A percentile compares a stretch with the other conserved stretches of the same genome.
Conservation (phyloP, 2,113 vertebrate species). For the Leuciscus idus region DNA sequence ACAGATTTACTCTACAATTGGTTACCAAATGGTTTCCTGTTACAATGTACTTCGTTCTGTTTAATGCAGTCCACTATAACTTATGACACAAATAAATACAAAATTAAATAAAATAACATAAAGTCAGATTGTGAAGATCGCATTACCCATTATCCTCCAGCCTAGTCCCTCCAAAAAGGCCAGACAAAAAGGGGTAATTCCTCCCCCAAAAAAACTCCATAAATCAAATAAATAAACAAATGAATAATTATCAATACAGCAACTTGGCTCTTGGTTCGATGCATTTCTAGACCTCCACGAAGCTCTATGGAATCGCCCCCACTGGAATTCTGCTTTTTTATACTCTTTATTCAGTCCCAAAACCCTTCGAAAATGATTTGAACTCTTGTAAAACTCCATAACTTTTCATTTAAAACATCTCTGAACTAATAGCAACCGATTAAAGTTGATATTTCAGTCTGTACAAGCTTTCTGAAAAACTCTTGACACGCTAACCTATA, state of each 20-base stretch:
- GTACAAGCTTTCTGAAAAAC: constrained; percentile 39
- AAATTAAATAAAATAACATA: constrained; percentile 68
- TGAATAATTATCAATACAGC: constrained; percentile 68
- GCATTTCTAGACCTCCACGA: constrained; percentile 68
- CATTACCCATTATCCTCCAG: constrained; percentile 70
- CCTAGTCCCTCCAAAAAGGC: constrained; percentile 77
- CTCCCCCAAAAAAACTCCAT: constrained; percentile 56
- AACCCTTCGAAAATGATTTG: background rate
- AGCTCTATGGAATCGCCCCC: constrained; percentile 45
- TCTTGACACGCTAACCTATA: constrained; percentile 28
- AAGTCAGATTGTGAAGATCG: constrained; percentile 54
- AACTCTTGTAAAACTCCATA: background rate
- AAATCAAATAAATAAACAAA: constrained; percentile 69
- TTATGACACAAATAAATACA: constrained; percentile 62
- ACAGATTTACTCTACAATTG: constrained; percentile 83
- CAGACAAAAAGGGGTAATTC: constrained; percentile 67
- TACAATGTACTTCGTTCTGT: constrained; percentile 67
- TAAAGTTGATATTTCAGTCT: constrained; percentile 11
- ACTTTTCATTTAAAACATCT: background rate
- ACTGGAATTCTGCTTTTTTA: background rate
- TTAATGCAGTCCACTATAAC: constrained; percentile 65
- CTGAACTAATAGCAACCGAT: background rate
- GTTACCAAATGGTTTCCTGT: constrained; percentile 74
- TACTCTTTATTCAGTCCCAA: background rate
- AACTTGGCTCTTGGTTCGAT: constrained; percentile 70